These are phyloP conservation scores for Gallinago paraguaiae DNA, from an alignment of 2,113 vertebrate species.

Conservation along the genomic window DNA sequence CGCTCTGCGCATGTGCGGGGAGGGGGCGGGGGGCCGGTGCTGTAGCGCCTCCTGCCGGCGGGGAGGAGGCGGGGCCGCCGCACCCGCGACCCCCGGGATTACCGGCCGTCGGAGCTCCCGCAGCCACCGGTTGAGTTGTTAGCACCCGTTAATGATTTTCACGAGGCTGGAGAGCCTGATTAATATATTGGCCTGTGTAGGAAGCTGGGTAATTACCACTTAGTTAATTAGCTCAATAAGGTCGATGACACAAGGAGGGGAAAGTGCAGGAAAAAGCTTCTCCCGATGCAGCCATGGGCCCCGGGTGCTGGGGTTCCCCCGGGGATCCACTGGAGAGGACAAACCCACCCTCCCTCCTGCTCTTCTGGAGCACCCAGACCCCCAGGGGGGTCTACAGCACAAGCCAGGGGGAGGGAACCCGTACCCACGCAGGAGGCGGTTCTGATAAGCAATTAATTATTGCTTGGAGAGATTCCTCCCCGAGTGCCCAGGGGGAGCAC, in stretches of 20 bases:
- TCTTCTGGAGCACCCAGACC: background rate
- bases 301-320: background rate
- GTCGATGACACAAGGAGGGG: background rate
- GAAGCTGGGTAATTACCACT: background rate
- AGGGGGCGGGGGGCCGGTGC: rapidly evolving
- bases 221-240: background rate
- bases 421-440: background rate
- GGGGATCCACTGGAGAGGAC: background rate
- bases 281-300: background rate
- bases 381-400: too few relatives aligned
- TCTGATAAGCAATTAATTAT: background rate
- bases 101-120: background rate
- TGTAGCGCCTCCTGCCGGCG: constrained; percentile 9
- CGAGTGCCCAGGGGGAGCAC: rapidly evolving
- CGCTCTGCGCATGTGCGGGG: constrained; percentile 22
- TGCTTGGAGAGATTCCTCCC: background rate
- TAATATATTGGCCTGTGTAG: background rate
- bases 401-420: rapidly evolving
- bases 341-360: too few relatives aligned
- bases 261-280: background rate
- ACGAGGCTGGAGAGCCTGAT: background rate
- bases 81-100: background rate
- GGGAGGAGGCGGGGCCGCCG: background rate
- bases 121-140: background rate
- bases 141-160: background rate